A percentile compares a stretch with the other conserved stretches of the same genome.
These are phyloP conservation scores for Paramuricea clavata DNA, from an alignment of 92 coral and sea anemone species.

Conservation along the genomic window DNA sequence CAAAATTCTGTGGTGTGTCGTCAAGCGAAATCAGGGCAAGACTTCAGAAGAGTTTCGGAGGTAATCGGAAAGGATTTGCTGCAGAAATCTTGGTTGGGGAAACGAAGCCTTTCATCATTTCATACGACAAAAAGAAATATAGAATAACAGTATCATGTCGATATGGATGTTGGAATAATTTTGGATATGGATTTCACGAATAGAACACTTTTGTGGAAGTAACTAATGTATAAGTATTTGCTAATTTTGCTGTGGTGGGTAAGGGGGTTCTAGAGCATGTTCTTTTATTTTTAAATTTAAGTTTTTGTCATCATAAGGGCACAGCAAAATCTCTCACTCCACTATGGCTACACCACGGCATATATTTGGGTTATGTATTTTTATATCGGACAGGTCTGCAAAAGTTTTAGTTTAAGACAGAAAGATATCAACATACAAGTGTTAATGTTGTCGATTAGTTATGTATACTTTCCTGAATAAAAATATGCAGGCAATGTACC, in stretches of 20 bases:
- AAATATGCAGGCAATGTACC: too few species aligned
- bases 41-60: constrained; percentile 64
- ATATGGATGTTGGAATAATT: constrained; percentile 74
- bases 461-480: too few species aligned
- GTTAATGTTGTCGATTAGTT: too few species aligned
- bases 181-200: constrained; percentile 67
- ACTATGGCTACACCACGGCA: too few species aligned
- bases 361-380: too few species aligned
- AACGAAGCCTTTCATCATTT: constrained; percentile 64
- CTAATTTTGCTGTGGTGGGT: neutral
- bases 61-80: constrained; percentile 65
- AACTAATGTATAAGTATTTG: neutral
- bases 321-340: too few species aligned
- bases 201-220: constrained; percentile 1
- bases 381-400: too few species aligned
- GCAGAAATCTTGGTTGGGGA: constrained; percentile 57
- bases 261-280: neutral
- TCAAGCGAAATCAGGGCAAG: constrained; percentile 40
- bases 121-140: constrained; percentile 59
- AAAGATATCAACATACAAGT: too few species aligned
- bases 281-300: too few species aligned
- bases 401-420: too few species aligned
- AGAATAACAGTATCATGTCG: constrained; percentile 64
- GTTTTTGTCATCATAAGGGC: too few species aligned
- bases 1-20: constrained; percentile 50